Base-by-base conservation (phyloP, 1,140 invertebrate genomes). In the Magallana angulata region DNA sequence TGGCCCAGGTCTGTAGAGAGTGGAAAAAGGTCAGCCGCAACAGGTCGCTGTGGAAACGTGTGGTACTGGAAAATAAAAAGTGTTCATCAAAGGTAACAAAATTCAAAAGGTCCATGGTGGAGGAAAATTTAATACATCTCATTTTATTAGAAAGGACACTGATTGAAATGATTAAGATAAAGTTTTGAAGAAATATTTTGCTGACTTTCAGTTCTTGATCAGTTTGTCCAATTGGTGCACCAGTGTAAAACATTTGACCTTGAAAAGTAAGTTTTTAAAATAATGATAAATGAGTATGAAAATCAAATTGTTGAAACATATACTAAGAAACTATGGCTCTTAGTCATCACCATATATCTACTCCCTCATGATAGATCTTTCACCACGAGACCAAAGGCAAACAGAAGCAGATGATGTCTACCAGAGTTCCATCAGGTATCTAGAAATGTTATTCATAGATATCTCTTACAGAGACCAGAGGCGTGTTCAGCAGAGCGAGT, bases 11-110 rank as follows among this genome's bases (percentile, higher is more conserved):
- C 11, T 92, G 91, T 87, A 90, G 89, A 58, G 91, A 92, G 82
- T 94, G 93, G 93, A 87, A 89, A 16, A 88, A 92, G 48, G 90
- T 94, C 80, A 91, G 91, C 57, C 85, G 91, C 76, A 91, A 93
- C 62, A 91, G 92, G 62, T 87, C 90, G 14, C 87, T 94, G 16
- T 94, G 93, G 93, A 93, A 91, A 90, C 71, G 87, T 16, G 89
- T 94, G 18, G 58, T 64, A 7, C 64, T 94, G 12, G 89, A 85
- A 57, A 89, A 92, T 62, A 76, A 86, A 48, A 81, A 86, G 18
- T 91, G 92, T 62, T 92, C 92, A 36, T 91, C 92, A n/a, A 82
- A 91, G 88, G 93, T 94, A 89, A 88, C n/a, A 62, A 48, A 48
- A 48, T 48, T 48, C 36, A 48, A 48, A 48, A 48, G 36, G 36